Conservation (phyloP, 2,888 invertebrate genomes). For the Hetaerina titia region DNA sequence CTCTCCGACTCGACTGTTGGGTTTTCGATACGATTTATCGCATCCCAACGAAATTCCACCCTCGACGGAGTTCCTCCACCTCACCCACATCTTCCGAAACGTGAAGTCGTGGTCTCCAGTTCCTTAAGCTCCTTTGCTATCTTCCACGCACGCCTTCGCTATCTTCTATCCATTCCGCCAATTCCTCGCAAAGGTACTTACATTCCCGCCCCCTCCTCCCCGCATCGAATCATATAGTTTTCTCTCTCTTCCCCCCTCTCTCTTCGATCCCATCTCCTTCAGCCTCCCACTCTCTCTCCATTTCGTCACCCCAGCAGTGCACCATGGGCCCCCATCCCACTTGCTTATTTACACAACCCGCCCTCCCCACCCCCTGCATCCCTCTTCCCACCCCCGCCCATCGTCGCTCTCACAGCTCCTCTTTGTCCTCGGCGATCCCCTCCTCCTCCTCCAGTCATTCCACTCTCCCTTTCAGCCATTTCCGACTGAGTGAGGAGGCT, state of each 20-base stretch:
- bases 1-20: neutral
- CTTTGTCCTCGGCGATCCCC: neutral
- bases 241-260: neutral
- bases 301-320: neutral
- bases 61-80: neutral
- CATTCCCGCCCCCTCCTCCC: neutral
- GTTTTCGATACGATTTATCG: neutral
- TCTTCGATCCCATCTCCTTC: neutral
- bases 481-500: slow-evolving; percentile 60
- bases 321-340: neutral
- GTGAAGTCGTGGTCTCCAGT: neutral
- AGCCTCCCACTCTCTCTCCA: neutral
- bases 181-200: neutral
- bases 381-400: neutral
- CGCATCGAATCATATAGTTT: neutral
- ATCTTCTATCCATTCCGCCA: slow-evolving; percentile 3
- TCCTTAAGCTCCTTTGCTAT: neutral
- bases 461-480: slow-evolving; percentile 59
- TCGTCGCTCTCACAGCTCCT: slow-evolving; percentile 30
- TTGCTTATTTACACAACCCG: neutral
- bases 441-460: neutral
- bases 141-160: neutral
- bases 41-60: neutral
- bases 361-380: neutral
- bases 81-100: neutral